Conservation (phyloP, 2,888 invertebrate species). For the Sialis lutaria region DNA sequence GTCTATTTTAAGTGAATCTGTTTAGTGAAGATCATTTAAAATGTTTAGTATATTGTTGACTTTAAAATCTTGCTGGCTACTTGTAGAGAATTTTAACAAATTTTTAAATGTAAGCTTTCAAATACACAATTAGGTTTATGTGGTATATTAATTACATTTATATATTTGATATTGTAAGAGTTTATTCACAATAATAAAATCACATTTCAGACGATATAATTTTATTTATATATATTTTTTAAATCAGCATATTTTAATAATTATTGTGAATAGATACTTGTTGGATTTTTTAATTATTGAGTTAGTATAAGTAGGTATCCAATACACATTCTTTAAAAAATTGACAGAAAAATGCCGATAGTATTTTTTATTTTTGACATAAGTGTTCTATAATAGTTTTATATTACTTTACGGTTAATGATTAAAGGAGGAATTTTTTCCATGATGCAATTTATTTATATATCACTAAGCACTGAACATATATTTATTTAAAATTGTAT, state of each 20-base stretch:
- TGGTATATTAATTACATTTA: background rate
- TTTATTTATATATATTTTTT: too few relatives aligned
- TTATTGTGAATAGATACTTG: background rate
- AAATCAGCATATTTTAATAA: background rate
- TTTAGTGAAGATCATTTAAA: too few relatives aligned
- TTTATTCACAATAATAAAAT: background rate
- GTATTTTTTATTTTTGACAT: background rate
- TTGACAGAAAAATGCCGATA: background rate
- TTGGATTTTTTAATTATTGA: background rate
- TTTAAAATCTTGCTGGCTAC: background rate
- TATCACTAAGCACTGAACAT: too few relatives aligned
- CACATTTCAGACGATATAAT: background rate
- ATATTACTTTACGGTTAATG: background rate
- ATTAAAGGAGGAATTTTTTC: too few relatives aligned
- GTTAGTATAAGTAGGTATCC: constrained; percentile 6
- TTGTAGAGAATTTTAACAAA: constrained; percentile 4
- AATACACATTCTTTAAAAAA: constrained; percentile 4
- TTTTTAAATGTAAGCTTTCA: constrained; percentile 3
- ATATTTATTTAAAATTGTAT: too few relatives aligned
- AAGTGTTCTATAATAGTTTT: background rate
- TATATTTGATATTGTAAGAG: background rate
- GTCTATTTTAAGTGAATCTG: too few relatives aligned
- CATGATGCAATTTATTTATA: too few relatives aligned
- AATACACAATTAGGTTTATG: constrained; percentile 2
- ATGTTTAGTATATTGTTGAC: background rate